Conservation (phyloP, 1,140 invertebrate genomes). For the Drosophila willistoni region DNA sequence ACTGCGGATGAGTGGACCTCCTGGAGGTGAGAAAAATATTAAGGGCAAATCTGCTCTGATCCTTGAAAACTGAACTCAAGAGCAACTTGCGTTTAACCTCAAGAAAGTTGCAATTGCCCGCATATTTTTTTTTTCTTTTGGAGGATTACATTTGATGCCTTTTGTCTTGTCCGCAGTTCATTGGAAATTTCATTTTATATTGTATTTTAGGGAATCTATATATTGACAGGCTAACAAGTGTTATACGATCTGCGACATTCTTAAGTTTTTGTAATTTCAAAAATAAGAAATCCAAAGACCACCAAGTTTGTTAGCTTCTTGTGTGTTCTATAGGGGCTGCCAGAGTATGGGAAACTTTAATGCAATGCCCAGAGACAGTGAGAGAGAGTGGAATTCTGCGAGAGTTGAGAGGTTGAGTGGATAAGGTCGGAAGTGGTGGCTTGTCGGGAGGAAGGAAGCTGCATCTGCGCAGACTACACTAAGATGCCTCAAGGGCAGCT, state of each 20-base stretch:
- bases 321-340: slow-evolving; percentile 73
- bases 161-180: slow-evolving; percentile 44
- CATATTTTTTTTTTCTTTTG: slow-evolving; percentile 47
- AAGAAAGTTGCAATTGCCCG: slow-evolving; percentile 82
- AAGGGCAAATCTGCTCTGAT: slow-evolving; percentile 55
- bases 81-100: slow-evolving; percentile 82
- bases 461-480: slow-evolving; percentile 24
- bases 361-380: slow-evolving; percentile 15
- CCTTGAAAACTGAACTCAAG: slow-evolving; percentile 40
- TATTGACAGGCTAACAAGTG: slow-evolving; percentile 76
- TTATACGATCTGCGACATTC: slow-evolving; percentile 68
- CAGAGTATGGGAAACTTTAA: slow-evolving; percentile 49
- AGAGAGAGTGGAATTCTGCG: slow-evolving; percentile 7
- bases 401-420: neutral
- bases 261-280: slow-evolving; percentile 51
- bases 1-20: slow-evolving; percentile 67
- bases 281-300: slow-evolving; percentile 67
- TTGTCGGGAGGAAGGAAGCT: slow-evolving; percentile 43
- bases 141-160: slow-evolving; percentile 25
- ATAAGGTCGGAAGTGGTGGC: slow-evolving; percentile 50
- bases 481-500: slow-evolving; percentile 41
- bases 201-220: neutral
- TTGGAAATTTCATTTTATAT: slow-evolving; percentile 35
- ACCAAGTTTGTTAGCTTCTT: slow-evolving; percentile 58
- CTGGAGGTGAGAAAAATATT: slow-evolving; percentile 81